Evolutionary conservation across 2,888 invertebrate genomes (phyloP), one percentile per base, ranked within the genome.

Genomic region (Sarcophaga caerulescens): DNA sequence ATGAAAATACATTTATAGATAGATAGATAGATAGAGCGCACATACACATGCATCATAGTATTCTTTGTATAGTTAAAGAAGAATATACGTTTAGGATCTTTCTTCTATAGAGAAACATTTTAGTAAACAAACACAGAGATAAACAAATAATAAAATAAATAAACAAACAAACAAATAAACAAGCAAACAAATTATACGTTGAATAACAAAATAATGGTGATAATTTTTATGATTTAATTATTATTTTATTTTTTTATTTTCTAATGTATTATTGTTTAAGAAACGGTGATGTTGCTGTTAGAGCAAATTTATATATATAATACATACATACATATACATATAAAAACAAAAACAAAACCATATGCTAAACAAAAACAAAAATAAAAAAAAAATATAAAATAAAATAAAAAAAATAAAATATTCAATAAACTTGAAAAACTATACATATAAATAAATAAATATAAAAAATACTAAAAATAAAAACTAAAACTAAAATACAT

Each of bases 261-360:
- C 71, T 81, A 76, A 78, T 81, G 73, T 77, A 76, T 81, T 77
- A 84, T 84, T 84, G 82, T 81, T 75, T 87, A 85, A 87, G 81
- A 82, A 87, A 87, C 68, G 85, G 85, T 87, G 85, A 85, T 85
- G 85, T 85, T 85, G 84, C 87, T 85, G 84, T 77, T 87, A 87
- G 85, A 87, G 82, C 84, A 87, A 84, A 87, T 85, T 86, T 87
- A 82, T 87, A 85, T 77, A 81, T 82, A 87, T 85, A 84, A 85
- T 62, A 70, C 60, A 80, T 47, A 74, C 4, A 82, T 47, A 66
- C 5, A 19, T 25, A 66, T 47, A 69, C 59, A 44, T 45, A 65
- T 44, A 71, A 71, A 47, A 74, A 74, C 14, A 79, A 73, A 71
- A 52, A 68, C 17, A 69, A 68, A 84, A 76, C 81, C 44, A 12